These are phyloP conservation scores for Lepidocolaptes lacrymiger DNA, from an alignment of 2,797 vertebrate species.

Conservation along the genomic window DNA sequence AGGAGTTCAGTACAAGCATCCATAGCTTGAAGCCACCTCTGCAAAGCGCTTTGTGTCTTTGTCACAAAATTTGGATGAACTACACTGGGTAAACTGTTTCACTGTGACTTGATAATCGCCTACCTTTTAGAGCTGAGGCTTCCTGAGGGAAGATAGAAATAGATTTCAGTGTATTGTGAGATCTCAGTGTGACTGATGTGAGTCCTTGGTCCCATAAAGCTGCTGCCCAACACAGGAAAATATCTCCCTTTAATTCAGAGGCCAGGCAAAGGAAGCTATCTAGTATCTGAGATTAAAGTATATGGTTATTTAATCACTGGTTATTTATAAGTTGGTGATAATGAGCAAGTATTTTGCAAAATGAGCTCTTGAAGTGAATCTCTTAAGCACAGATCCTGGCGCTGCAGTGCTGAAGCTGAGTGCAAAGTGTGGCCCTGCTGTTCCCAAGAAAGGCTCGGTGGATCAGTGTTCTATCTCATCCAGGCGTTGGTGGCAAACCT, in stretches of 20 bases:
- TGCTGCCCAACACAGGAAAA: not conserved
- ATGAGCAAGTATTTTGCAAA: constrained; percentile 26
- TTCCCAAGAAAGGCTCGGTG: not conserved
- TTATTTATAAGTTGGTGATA: not conserved
- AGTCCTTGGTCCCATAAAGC: not conserved
- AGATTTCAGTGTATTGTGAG: not conserved
- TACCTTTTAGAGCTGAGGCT: not conserved
- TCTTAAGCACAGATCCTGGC: not conserved
- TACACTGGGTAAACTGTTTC: not conserved
- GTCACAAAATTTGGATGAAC: constrained; percentile 9
- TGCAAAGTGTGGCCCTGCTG: not conserved
- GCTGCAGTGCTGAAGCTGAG: not conserved
- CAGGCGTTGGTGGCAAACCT: not conserved
- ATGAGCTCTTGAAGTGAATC: not conserved
- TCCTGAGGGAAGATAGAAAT: not conserved
- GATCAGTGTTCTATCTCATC: not conserved
- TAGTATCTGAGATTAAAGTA: not conserved
- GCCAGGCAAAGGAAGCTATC: not conserved
- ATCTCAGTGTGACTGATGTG: not conserved
- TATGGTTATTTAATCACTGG: constrained; percentile 30
- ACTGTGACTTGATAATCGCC: not conserved
- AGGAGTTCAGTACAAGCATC: not conserved
- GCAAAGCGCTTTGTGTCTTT: not conserved
- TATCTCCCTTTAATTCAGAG: not conserved
- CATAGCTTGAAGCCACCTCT: not conserved